Evolutionary conservation across 2,797 vertebrate genomes (phyloP).

Genomic region (Chelon auratus): DNA sequence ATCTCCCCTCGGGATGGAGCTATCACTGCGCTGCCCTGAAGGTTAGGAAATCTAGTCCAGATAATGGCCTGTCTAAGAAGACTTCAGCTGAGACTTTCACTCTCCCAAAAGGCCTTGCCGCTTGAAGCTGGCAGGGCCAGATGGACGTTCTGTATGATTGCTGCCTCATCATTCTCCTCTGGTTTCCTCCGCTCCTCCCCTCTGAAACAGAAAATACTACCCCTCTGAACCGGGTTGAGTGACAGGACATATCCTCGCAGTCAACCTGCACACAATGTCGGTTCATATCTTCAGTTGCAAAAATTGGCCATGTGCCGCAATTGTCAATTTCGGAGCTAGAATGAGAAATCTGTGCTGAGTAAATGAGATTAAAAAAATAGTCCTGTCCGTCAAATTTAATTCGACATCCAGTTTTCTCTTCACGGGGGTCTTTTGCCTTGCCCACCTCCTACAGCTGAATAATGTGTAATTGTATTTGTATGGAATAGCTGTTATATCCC

Average conservation of each 20-base stretch:
- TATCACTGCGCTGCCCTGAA: conserved; percentile 64
- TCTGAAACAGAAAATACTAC: conserved; percentile 30
- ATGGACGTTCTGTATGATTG: conserved; percentile 63
- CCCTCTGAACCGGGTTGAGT: conserved; percentile 43
- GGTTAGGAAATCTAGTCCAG: conserved; percentile 73
- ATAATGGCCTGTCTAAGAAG: conserved; percentile 72
- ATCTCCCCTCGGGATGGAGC: conserved; percentile 49
- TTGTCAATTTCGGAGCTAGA: conserved; percentile 49
- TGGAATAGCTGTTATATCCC: conserved; percentile 59
- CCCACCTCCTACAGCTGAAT: conserved; percentile 32
- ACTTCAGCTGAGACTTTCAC: conserved; percentile 65
- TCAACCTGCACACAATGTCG: conserved; percentile 22
- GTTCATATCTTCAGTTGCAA: conserved; percentile 26
- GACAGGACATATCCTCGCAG: conserved; percentile 45
- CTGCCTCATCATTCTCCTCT: conserved; percentile 61
- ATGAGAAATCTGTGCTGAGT: conserved; percentile 49
- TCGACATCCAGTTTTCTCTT: conserved; percentile 53
- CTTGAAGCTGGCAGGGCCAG: conserved; percentile 70
- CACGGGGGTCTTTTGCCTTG: conserved; percentile 22
- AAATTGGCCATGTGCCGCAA: conserved; percentile 40
- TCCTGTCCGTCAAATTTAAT: conserved; percentile 60
- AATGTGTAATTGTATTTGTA: conserved; percentile 57
- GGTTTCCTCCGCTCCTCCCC: conserved; percentile 32
- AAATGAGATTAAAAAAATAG: conserved; percentile 56
- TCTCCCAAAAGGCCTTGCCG: conserved; percentile 70